Evolutionary conservation across 2,797 vertebrate species (phyloP).

Genomic region (Hypotaenidia okinawae): DNA sequence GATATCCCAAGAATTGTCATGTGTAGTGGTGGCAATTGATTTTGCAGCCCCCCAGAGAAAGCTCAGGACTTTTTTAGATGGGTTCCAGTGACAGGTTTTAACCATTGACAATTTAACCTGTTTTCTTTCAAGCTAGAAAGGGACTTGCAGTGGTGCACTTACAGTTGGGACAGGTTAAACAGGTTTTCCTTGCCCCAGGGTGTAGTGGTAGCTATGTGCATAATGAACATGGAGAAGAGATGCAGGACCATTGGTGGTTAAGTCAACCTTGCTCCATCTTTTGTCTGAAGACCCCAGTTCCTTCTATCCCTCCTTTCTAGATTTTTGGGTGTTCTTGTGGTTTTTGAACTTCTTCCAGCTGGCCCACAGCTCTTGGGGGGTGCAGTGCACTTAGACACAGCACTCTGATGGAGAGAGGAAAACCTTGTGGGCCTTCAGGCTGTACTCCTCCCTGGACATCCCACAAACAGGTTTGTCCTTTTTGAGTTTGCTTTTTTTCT

Average conservation of each 20-base stretch:
- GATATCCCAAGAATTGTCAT: not conserved
- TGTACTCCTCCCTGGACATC: not conserved
- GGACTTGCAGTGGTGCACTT: not conserved
- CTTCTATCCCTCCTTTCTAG: not conserved
- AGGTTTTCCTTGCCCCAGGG: not conserved
- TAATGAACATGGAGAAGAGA: rapidly evolving
- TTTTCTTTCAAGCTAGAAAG: not conserved
- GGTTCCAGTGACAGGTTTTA: not conserved
- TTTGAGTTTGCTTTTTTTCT: no score
- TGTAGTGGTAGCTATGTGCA: rapidly evolving
- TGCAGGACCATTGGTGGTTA: not conserved
- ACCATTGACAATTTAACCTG: not conserved
- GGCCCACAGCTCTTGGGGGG: not conserved
- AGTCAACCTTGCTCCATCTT: not conserved
- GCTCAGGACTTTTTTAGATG: not conserved
- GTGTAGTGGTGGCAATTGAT: not conserved
- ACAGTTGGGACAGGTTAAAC: not conserved
- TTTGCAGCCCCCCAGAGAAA: not conserved
- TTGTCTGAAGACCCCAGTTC: not conserved
- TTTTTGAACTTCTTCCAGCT: not conserved
- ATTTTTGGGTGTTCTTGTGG: not conserved
- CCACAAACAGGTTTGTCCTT: rapidly evolving
- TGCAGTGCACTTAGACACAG: not conserved
- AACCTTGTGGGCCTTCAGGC: not conserved
- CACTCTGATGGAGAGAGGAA: not conserved